Evolutionary conservation across 2,888 invertebrate genomes (phyloP).

Genomic region (Eulithis prunata): DNA sequence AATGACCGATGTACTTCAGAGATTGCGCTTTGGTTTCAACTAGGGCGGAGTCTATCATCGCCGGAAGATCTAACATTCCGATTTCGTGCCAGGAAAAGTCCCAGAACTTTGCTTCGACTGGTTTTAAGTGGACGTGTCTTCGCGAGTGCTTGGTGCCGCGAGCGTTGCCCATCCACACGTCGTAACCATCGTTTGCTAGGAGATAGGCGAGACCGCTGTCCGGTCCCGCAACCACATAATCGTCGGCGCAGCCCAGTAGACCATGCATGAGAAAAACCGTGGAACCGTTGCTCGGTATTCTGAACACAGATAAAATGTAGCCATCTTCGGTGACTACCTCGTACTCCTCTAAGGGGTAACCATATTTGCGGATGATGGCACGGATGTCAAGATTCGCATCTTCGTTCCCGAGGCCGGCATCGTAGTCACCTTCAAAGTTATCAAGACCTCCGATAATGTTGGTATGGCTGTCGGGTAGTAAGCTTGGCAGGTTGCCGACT

Average conservation of each 20-base stretch:
- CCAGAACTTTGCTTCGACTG: constrained; percentile 83
- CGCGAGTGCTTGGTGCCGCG: constrained; percentile 89
- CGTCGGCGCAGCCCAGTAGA: constrained; percentile 64
- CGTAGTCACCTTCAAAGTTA: constrained; percentile 48
- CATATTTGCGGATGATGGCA: constrained; percentile 59
- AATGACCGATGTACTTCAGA: constrained; percentile 89
- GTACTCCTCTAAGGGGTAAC: constrained; percentile 57
- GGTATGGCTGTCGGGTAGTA: constrained; percentile 41
- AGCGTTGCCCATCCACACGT: constrained; percentile 92
- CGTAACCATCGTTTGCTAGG: constrained; percentile 86
- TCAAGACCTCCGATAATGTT: constrained; percentile 50
- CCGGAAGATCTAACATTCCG: constrained; percentile 90
- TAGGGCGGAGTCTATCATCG: constrained; percentile 89
- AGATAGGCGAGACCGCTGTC: constrained; percentile 67
- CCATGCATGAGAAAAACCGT: constrained; percentile 71
- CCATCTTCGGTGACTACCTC: constrained; percentile 62
- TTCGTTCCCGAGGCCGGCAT: constrained; percentile 53
- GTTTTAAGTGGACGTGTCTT: constrained; percentile 72
- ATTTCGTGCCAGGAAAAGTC: constrained; percentile 93
- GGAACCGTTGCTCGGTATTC: constrained; percentile 62
- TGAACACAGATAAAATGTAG: constrained; percentile 57
- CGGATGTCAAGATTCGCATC: constrained; percentile 54
- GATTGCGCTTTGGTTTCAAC: constrained; percentile 74
- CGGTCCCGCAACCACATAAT: constrained; percentile 63
- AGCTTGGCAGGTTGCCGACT: constrained; percentile 41